Base-by-base conservation (phyloP, 1,140 invertebrate species). In the Drosophila athabasca region DNA sequence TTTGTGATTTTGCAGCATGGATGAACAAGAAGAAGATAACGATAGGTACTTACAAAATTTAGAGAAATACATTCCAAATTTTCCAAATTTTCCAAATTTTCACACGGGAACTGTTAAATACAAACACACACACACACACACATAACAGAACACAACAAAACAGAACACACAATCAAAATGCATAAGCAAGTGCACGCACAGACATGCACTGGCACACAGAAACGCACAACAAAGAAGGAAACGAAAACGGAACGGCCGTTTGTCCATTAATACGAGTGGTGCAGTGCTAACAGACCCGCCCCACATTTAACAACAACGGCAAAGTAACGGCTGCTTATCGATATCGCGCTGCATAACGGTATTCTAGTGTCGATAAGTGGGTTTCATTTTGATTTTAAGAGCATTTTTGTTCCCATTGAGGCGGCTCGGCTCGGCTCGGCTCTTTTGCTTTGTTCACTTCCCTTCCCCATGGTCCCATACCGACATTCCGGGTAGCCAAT, bases 1-100 rank as follows among this genome's bases (percentile, higher is more conserved):
- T 90, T 85, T 88, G 84, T 82, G 73, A 76, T 72, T 76, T 90
- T 79, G 69, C 87, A 88, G 90, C 79, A 83, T 79, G 64, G 53
- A 61, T 71, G 76, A 83, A 57, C 82, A 75, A 49, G 87, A 90
- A 72, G 62, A 64, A 65, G 74, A 73, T 61, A 61, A n/a, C 46
- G 55, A 77, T 82, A 75, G 76, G 79, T 88, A 90, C 68, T 84
- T 53, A 4, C 19, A 46, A 59, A 24, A 59, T 72, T 54, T 55
- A 68, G 60, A 46, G 26, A 66, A 67, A 43, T 55, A 17, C 43
- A 49, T 60, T 52, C 39, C 17, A 57, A 64, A 59, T 48, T 53
- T 61, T 43, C 39, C 17, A 57, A 64, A 59, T 48, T 53, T 61
- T 43, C 19, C 35, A 43, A 17, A 26, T 44, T 62, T 15, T 43